Percentiles rank a stretch among this genome's conserved stretches.
These are phyloP conservation scores for Tyrannus savana DNA, from an alignment of 2,113 vertebrate genomes.

Conservation along the genomic window DNA sequence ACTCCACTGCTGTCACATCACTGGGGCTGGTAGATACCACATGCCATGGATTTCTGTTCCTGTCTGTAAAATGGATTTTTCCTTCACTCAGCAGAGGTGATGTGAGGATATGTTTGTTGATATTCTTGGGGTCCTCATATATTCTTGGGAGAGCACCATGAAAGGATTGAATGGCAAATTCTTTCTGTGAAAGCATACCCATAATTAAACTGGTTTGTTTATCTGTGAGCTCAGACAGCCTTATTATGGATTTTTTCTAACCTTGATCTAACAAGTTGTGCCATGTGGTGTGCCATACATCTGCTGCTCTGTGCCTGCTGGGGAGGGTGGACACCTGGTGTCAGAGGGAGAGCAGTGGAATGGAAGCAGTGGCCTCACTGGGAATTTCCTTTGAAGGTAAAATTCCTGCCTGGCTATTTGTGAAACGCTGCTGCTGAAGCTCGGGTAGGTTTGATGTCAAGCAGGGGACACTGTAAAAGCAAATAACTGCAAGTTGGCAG, in stretches of 20 bases:
- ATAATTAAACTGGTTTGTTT: neutral
- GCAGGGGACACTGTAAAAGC: neutral
- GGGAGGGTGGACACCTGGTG: slow-evolving; percentile 1
- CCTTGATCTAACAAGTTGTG: neutral
- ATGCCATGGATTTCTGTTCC: neutral
- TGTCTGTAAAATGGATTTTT: neutral
- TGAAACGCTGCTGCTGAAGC: neutral
- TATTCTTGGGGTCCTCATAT: neutral
- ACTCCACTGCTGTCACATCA: neutral
- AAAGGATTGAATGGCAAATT: neutral
- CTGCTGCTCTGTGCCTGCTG: neutral
- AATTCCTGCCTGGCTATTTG: neutral
- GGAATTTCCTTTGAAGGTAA: neutral
- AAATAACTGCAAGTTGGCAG: neutral
- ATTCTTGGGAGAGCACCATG: neutral
- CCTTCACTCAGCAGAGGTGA: neutral
- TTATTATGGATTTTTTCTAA: neutral
- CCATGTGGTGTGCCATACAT: neutral
- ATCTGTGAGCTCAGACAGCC: neutral
- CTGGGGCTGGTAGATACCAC: neutral
- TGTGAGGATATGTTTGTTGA: neutral
- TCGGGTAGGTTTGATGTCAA: neutral
- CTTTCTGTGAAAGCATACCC: neutral
- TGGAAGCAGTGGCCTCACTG: neutral
- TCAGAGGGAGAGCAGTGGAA: neutral